A percentile compares a stretch with the other conserved stretches of the same genome.
Evolutionary conservation across 2,888 invertebrate genomes (phyloP).

Genomic region (Luffia ferchaultella): DNA sequence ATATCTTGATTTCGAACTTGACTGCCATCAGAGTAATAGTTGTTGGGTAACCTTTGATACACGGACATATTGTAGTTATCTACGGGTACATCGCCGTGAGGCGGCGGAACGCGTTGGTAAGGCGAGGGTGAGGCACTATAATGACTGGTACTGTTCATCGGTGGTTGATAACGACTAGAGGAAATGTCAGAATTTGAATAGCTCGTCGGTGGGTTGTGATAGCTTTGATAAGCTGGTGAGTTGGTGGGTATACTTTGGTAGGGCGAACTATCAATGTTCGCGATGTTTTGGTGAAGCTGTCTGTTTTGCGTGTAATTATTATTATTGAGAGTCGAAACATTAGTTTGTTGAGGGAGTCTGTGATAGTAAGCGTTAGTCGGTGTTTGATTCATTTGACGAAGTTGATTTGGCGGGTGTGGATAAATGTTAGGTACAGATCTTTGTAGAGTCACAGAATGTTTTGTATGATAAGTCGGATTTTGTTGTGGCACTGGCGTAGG

Average conservation of each 20-base stretch:
- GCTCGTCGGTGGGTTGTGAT: constrained; percentile 59
- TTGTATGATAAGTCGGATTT: constrained; percentile 32
- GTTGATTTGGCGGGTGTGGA: constrained; percentile 42
- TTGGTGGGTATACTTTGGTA: constrained; percentile 58
- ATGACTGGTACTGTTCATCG: constrained; percentile 30
- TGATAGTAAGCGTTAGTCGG: constrained; percentile 51
- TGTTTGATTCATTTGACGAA: constrained; percentile 36
- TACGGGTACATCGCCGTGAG: constrained; percentile 50
- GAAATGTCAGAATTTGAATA: constrained; percentile 54
- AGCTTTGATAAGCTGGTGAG: constrained; percentile 53
- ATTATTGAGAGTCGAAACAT: constrained; percentile 24
- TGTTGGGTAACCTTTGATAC: constrained; percentile 47
- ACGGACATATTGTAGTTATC: constrained; percentile 41
- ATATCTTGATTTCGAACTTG: constrained; percentile 32
- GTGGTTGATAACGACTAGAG: constrained; percentile 54
- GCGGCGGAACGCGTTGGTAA: constrained; percentile 70
- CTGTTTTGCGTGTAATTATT: constrained; percentile 33
- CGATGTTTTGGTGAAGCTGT: constrained; percentile 31
- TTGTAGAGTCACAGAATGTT: constrained; percentile 35
- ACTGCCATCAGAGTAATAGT: constrained; percentile 37
- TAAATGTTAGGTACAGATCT: constrained; percentile 44
- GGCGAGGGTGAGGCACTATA: constrained; percentile 43
- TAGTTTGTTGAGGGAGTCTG: constrained; percentile 38
- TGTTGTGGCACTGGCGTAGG: constrained; percentile 40
- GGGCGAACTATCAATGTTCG: constrained; percentile 33